phyloP scores from a whole-genome alignment of 2,797 vertebrate genomes.

The Bradypodion ventrale region DNA sequence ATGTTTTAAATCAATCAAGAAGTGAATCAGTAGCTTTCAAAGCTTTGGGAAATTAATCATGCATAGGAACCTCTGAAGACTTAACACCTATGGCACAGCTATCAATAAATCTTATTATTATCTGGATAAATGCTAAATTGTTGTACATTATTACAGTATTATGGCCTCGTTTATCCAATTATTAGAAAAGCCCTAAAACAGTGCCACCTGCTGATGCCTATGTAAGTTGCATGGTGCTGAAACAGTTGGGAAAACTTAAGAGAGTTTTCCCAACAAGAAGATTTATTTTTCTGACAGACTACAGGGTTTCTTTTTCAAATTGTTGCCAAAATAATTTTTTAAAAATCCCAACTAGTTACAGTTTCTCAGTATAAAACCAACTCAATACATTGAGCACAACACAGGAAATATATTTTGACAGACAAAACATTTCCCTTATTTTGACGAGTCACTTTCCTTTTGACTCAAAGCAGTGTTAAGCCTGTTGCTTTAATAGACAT shows the following conservation, averaged over 20 bases:
- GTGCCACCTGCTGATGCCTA: constrained; percentile 5
- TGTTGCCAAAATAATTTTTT: fast-evolving
- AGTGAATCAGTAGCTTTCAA: not conserved
- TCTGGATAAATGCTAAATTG: not conserved
- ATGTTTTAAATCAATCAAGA: not conserved
- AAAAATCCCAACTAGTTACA: constrained; percentile 48
- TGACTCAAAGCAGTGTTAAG: constrained; percentile 50
- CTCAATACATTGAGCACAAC: constrained; percentile 33
- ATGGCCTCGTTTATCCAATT: too few species aligned
- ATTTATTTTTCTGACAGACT: not conserved
- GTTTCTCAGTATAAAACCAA: not conserved
- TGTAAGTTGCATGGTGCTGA: not conserved
- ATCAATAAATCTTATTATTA: not conserved
- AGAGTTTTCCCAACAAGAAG: not conserved
- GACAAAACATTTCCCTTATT: not conserved
- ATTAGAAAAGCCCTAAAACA: not conserved
- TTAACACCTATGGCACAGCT: not conserved
- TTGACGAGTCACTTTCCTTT: constrained; percentile 38
- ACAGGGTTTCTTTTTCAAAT: not conserved
- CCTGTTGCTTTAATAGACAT: constrained; percentile 37
- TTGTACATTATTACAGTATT: too few species aligned
- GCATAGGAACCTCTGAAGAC: not conserved
- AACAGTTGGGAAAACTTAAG: not conserved
- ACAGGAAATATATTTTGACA: not conserved
- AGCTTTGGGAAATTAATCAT: not conserved